A percentile compares a stretch with the other conserved stretches of the same genome.
phyloP scores from a whole-genome alignment of 2,113 vertebrate species.

The Rhinoptilus africanus region DNA sequence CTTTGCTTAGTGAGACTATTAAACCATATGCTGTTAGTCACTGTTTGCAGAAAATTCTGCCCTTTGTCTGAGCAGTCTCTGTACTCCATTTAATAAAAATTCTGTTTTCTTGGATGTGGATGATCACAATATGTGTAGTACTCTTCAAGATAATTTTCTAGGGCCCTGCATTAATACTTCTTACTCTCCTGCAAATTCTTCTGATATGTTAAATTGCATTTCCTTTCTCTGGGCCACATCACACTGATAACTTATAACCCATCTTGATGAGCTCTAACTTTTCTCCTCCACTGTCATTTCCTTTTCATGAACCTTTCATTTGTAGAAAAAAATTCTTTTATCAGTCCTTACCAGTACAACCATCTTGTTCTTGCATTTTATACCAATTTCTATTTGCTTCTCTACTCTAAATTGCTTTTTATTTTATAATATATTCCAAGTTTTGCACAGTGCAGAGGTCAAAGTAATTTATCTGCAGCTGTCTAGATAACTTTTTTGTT shows the following conservation, averaged over 20 bases:
- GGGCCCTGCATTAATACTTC: background rate
- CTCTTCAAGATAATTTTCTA: background rate
- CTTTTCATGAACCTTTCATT: background rate
- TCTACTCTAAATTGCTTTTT: slow-evolving; percentile 24
- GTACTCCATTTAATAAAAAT: background rate
- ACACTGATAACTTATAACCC: background rate
- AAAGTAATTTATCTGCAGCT: background rate
- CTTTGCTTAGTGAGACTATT: slow-evolving; percentile 1
- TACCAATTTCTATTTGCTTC: background rate
- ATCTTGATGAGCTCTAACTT: slow-evolving; percentile 1
- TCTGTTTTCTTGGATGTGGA: background rate
- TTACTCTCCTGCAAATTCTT: background rate
- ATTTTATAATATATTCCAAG: background rate
- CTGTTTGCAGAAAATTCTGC: slow-evolving; percentile 31
- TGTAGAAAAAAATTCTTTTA: background rate
- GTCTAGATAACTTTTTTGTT: background rate
- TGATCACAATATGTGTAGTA: background rate
- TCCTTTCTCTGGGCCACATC: background rate
- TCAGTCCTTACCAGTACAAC: background rate
- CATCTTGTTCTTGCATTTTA: background rate
- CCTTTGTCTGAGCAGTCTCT: background rate
- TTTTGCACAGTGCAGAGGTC: background rate
- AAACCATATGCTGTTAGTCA: slow-evolving; percentile 3
- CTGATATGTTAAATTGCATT: background rate
- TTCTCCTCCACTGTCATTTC: background rate